Percentiles rank a stretch among this genome's conserved stretches.
Evolutionary conservation across 2,113 vertebrate species (phyloP).

Genomic region (Cebus imitator): DNA sequence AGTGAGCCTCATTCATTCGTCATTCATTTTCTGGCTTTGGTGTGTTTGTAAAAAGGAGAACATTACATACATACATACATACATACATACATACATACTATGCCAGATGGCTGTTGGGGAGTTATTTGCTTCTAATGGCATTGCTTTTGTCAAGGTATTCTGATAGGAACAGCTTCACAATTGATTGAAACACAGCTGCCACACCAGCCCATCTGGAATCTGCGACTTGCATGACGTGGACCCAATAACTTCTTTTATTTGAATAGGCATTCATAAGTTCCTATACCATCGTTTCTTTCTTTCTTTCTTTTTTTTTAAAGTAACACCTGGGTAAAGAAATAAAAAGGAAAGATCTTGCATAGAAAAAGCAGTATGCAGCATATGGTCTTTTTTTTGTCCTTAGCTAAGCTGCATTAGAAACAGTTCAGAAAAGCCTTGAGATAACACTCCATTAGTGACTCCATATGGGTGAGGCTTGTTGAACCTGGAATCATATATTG

Average conservation of each 20-base stretch:
- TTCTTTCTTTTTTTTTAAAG: not conserved
- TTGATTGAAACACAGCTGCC: conserved; percentile 62
- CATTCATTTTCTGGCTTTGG: not conserved
- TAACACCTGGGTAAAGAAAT: conserved; percentile 63
- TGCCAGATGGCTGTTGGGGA: conserved; percentile 38
- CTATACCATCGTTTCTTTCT: not conserved
- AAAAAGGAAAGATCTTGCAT: conserved; percentile 41
- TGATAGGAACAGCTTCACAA: conserved; percentile 49
- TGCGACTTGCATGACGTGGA: conserved; percentile 27
- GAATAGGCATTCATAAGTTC: conserved; percentile 29
- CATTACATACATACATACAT: conserved; percentile 16
- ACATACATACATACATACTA: conserved; percentile 44
- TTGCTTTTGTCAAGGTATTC: conserved; percentile 46
- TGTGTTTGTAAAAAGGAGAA: not conserved
- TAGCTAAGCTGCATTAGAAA: conserved; percentile 42
- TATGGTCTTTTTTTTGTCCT: not conserved
- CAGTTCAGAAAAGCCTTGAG: conserved; percentile 33
- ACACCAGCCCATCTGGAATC: conserved; percentile 55
- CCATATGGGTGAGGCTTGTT: not conserved
- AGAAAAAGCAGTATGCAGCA: conserved; percentile 40
- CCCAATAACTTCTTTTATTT: conserved; percentile 53
- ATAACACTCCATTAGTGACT: conserved; percentile 53
- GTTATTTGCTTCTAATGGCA: conserved; percentile 36
- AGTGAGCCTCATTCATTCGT: not conserved
- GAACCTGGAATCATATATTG: conserved; percentile 36